Base-by-base conservation (phyloP, 92 coral and sea anemone species). In the Heteractis magnifica region DNA sequence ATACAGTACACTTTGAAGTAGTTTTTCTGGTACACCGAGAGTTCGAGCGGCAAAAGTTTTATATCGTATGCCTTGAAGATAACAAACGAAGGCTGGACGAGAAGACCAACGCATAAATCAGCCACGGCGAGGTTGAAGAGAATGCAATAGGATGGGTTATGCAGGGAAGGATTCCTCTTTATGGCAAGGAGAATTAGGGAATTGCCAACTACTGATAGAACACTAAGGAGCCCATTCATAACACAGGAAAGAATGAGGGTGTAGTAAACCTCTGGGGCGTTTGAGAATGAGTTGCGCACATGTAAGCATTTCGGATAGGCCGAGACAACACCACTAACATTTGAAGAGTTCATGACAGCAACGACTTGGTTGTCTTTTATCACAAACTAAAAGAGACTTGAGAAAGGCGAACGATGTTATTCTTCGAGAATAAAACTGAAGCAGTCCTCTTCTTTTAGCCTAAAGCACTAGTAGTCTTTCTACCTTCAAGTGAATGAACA, bases 51-150 rank as follows among this genome's bases (percentile, higher is more conserved):
- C 15, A 41, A 70, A 3, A 81, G 65, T 70, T 81, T 81, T 10
- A 81, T 4, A 6, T 65, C 65, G 18, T 65, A 10, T 21, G 64
- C 41, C 44, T 70, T 81, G 84, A 19, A 65, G 41, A 76, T 62
- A 19, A 76, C 81, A 48, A 75, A 53, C 18, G 56, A 59, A 3
- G 86, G 86, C n/a, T 75, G 86, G 9, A 68, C 86, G 12, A 73
- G 16, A 7, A 59, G 59, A 1, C 86, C 86, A 65, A 83, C 81
- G 26, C 86, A 76, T 52, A 83, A 34, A 50, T 83, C 86, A 15
- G 76, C 76, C 16, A 83, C 6, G 5, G 86, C 86, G 23, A 83
- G 86, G n/a, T 62, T 71, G 41, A 76, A 83, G 56, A 83, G 72
- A 48, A 76, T 18, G 26, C 53, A 60, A n/a, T 75, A 23, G 8